Conservation (phyloP, 53 echinoderm and acorn worm genomes). For the Pentamera pediparva region DNA sequence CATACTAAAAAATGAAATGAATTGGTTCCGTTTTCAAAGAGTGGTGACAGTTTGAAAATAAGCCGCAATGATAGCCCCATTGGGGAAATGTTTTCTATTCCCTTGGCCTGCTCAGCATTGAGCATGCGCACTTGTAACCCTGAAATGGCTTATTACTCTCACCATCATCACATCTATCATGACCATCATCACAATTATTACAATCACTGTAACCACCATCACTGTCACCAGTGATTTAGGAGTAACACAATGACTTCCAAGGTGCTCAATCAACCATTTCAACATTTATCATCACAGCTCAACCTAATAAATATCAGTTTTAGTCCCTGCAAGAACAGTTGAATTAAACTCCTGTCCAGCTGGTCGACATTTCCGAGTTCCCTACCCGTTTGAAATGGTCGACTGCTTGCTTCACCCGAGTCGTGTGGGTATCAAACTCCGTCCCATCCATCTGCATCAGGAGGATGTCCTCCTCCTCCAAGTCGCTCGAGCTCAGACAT, state of each 20-base stretch:
- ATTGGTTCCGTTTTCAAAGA: no score
- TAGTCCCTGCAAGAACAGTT: neutral
- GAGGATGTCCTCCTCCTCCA: slow-evolving; percentile 38
- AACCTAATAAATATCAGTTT: no score
- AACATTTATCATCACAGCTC: neutral
- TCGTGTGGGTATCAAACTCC: slow-evolving; percentile 59
- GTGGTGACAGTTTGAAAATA: no score
- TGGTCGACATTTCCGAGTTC: neutral
- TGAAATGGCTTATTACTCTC: no score
- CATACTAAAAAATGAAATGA: no score
- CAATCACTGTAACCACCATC: no score
- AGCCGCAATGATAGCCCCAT: no score
- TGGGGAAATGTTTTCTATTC: no score
- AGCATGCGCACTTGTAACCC: no score
- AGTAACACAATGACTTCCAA: neutral
- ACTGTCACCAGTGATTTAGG: neutral
- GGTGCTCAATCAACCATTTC: neutral
- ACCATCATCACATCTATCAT: no score
- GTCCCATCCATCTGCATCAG: slow-evolving; percentile 66
- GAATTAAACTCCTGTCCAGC: neutral
- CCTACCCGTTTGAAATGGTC: slow-evolving; percentile 48
- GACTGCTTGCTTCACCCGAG: slow-evolving; percentile 35
- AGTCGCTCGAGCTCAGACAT: slow-evolving; percentile 31
- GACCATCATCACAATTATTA: no score
- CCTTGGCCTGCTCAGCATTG: no score